phyloP scores from a whole-genome alignment of 2,113 vertebrate species.

The Austrofundulus limnaeus region DNA sequence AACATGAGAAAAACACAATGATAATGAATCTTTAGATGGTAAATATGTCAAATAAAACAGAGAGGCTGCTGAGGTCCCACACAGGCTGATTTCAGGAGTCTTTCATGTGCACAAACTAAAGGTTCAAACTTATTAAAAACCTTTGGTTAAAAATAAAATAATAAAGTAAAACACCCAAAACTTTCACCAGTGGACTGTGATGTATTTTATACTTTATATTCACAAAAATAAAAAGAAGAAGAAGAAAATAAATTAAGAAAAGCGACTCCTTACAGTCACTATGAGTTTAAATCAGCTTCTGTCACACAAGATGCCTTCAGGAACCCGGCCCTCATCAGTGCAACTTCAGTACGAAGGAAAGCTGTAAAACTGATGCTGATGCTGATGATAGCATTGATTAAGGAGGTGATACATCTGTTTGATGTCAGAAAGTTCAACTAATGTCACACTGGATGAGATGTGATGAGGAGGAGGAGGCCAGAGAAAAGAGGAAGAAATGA shows the following conservation, averaged over 20 bases:
- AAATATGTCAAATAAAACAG: background rate
- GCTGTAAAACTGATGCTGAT: slow-evolving; percentile 36
- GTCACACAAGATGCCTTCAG: slow-evolving; percentile 52
- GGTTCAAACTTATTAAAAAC: slow-evolving; percentile 1
- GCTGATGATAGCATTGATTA: slow-evolving; percentile 55
- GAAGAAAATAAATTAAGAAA: too few relatives aligned
- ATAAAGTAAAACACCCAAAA: too few relatives aligned
- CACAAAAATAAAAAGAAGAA: too few relatives aligned
- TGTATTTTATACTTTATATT: slow-evolving; percentile 17
- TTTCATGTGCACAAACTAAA: slow-evolving; percentile 12
- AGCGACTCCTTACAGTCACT: slow-evolving; percentile 1
- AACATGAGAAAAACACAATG: slow-evolving; percentile 13
- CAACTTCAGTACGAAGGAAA: slow-evolving; percentile 52
- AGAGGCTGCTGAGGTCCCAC: slow-evolving; percentile 19
- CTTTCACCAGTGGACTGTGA: slow-evolving; percentile 1
- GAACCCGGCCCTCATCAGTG: slow-evolving; percentile 64
- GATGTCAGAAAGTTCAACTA: slow-evolving; percentile 23
- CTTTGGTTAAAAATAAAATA: background rate
- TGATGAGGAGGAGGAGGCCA: slow-evolving; percentile 4
- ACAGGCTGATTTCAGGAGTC: slow-evolving; percentile 4
- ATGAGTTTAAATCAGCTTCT: slow-evolving; percentile 10
- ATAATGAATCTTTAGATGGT: slow-evolving; percentile 2
- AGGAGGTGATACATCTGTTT: slow-evolving; percentile 44
- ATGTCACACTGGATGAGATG: slow-evolving; percentile 28
- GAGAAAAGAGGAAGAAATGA: slow-evolving; percentile 12